Percentiles rank a stretch among this genome's conserved stretches.
These are phyloP conservation scores for Channa maculata DNA, from an alignment of 2,113 vertebrate species.

Conservation along the genomic window DNA sequence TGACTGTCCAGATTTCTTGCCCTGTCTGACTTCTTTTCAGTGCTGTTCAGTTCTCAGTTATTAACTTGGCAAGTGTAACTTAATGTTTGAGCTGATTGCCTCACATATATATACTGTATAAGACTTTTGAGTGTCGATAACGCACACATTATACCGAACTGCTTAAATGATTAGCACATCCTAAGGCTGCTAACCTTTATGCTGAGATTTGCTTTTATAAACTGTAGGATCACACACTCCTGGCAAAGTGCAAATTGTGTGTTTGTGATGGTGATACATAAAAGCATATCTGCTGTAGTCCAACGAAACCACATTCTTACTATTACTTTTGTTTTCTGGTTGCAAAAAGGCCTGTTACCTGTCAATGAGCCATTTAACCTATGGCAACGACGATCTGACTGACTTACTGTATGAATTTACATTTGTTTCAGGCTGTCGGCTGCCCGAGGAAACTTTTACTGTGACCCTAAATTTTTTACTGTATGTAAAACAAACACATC, in stretches of 20 bases:
- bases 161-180: neutral
- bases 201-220: neutral
- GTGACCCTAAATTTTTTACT: conserved; percentile 27
- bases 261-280: neutral
- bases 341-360: neutral
- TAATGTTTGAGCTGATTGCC: no score
- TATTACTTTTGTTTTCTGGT: no score
- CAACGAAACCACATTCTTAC: neutral
- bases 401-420: neutral
- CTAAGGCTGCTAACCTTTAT: neutral
- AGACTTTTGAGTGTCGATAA: no score
- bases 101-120: no score
- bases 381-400: conserved; percentile 11
- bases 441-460: conserved; percentile 20
- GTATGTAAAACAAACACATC: no score
- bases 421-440: neutral
- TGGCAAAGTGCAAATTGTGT: neutral
- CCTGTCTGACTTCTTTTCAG: no score
- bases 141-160: neutral
- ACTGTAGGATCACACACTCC: neutral
- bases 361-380: conserved; percentile 32
- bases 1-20: no score
- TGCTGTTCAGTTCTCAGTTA: no score
- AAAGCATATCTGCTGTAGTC: neutral
- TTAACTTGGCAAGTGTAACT: no score